phyloP scores from a whole-genome alignment of 2,113 vertebrate genomes.

The Edolisoma coerulescens region DNA sequence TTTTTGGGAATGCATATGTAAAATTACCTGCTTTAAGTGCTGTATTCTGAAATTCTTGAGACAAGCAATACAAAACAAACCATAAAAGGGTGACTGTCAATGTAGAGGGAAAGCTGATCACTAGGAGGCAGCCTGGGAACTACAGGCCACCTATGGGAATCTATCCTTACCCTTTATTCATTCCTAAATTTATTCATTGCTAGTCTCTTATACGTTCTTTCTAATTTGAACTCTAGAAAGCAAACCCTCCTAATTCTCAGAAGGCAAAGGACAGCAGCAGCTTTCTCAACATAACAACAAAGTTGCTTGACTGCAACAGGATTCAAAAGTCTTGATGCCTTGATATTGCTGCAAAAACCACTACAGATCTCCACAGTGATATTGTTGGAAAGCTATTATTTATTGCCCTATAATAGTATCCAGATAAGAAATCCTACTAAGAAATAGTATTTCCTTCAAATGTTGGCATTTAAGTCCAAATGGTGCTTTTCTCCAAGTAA shows the following conservation, averaged over 20 bases:
- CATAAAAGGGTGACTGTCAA: neutral
- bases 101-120: neutral
- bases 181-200: neutral
- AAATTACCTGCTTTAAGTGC: neutral
- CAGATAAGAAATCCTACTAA: neutral
- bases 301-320: neutral
- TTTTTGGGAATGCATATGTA: neutral
- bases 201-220: neutral
- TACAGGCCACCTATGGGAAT: neutral
- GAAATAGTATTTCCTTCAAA: neutral
- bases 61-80: neutral
- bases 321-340: neutral
- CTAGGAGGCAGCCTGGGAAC: neutral
- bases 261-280: neutral
- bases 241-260: neutral
- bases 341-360: neutral
- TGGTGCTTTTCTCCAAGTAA: neutral
- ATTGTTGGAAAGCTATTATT: neutral
- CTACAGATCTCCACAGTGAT: neutral
- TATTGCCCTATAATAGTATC: neutral
- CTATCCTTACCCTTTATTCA: neutral
- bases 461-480: neutral
- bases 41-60: neutral
- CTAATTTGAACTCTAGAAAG: neutral
- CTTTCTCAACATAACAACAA: neutral